These are phyloP conservation scores for Clarias pachynema DNA, from an alignment of 2,797 vertebrate genomes.

Conservation along the genomic window DNA sequence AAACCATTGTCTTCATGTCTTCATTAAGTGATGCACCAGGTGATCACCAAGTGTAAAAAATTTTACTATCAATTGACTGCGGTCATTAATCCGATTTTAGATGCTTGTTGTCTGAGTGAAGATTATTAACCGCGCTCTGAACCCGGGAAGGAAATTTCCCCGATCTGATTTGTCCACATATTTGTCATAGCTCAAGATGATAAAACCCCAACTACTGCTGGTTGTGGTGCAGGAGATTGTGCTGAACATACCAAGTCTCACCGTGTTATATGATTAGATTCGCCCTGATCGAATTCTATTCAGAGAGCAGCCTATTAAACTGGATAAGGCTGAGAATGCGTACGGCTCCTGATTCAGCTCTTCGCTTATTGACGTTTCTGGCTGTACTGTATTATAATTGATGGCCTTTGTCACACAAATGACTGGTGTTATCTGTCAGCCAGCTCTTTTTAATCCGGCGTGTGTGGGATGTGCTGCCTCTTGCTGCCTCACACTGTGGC, in stretches of 20 bases:
- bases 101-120: not conserved
- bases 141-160: not conserved
- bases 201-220: not conserved
- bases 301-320: not conserved
- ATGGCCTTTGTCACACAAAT: constrained; percentile 7
- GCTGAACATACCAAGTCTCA: not conserved
- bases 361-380: constrained; percentile 4
- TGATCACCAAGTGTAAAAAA: too few relatives aligned
- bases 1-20: too few relatives aligned
- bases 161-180: not conserved
- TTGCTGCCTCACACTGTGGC: not conserved
- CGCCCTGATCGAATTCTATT: not conserved
- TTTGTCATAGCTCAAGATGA: not conserved
- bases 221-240: not conserved
- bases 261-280: not conserved
- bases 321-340: not conserved
- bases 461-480: not conserved
- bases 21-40: too few relatives aligned
- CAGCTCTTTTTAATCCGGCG: not conserved
- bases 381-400: not conserved
- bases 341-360: not conserved
- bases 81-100: not conserved
- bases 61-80: too few relatives aligned
- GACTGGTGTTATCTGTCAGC: constrained; percentile 10
- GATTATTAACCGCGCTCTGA: not conserved